Percentiles rank a stretch among this genome's conserved stretches.
These are phyloP conservation scores for Perizoma flavofasciatum DNA, from an alignment of 2,888 invertebrate species.

Conservation along the genomic window DNA sequence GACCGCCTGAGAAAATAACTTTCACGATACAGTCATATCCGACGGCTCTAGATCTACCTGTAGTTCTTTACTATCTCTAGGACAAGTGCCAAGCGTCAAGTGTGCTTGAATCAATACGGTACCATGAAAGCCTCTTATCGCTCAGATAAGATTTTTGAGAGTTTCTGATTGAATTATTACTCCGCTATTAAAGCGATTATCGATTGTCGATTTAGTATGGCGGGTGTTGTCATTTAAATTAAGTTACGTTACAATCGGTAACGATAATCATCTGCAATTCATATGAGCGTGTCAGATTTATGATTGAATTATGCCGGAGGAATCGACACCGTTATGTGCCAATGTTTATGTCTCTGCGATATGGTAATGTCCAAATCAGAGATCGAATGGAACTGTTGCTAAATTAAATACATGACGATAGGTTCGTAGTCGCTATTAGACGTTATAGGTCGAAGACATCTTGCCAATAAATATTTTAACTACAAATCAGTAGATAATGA, in stretches of 20 bases:
- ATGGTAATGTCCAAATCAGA: constrained; percentile 16
- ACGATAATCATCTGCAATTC: constrained; percentile 54
- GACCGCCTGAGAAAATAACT: constrained; percentile 78
- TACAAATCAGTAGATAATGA: no score
- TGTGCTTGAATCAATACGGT: constrained; percentile 28
- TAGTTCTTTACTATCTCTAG: constrained; percentile 43
- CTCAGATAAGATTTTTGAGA: constrained; percentile 23
- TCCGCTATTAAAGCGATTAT: constrained; percentile 5
- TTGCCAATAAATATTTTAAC: not conserved
- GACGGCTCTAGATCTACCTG: constrained; percentile 41
- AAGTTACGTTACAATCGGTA: constrained; percentile 48
- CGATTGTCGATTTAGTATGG: constrained; percentile 5
- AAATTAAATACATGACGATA: constrained; percentile 7
- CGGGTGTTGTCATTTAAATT: constrained; percentile 41
- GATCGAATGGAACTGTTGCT: constrained; percentile 1
- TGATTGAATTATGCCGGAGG: constrained; percentile 42
- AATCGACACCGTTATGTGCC: constrained; percentile 24
- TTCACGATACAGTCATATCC: constrained; percentile 75
- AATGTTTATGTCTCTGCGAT: constrained; percentile 22
- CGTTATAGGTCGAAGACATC: not conserved
- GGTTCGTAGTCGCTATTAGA: not conserved
- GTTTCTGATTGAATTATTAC: constrained; percentile 28
- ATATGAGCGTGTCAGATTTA: constrained; percentile 46
- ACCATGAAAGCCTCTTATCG: constrained; percentile 19
- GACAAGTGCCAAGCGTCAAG: constrained; percentile 45